phyloP scores from a whole-genome alignment of 2,113 vertebrate species.

The Prunella himalayana region DNA sequence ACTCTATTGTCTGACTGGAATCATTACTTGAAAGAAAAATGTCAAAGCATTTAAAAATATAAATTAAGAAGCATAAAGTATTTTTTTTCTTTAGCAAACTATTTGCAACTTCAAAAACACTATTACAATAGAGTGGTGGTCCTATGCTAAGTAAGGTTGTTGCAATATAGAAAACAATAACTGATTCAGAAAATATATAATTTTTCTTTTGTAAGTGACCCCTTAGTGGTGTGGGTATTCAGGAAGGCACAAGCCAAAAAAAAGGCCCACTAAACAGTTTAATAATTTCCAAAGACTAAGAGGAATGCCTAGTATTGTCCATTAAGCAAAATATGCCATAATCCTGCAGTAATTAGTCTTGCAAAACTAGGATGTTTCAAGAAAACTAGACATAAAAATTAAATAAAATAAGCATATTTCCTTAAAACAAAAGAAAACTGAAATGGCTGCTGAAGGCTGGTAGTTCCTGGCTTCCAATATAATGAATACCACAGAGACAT shows the following conservation, averaged over 20 bases:
- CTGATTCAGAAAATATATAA: neutral
- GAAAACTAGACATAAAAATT: neutral
- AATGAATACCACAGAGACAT: neutral
- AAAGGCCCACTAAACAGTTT: neutral
- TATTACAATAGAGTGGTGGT: neutral
- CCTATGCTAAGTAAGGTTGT: neutral
- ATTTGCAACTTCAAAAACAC: neutral
- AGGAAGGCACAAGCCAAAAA: neutral
- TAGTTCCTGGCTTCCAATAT: neutral
- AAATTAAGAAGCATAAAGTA: neutral
- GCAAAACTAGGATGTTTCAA: neutral
- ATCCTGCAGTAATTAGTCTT: neutral
- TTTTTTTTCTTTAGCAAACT: neutral
- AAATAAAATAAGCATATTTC: neutral
- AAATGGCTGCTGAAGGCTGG: neutral
- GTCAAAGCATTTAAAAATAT: neutral
- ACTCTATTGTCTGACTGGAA: neutral
- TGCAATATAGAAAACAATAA: neutral
- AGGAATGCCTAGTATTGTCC: neutral
- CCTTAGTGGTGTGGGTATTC: neutral
- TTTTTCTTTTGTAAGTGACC: neutral
- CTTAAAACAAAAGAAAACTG: neutral
- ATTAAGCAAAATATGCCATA: neutral
- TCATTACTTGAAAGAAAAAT: neutral
- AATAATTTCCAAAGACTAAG: slow-evolving; percentile 4